phyloP scores from a whole-genome alignment of 2,888 invertebrate genomes.

The Plagodis pulveraria region DNA sequence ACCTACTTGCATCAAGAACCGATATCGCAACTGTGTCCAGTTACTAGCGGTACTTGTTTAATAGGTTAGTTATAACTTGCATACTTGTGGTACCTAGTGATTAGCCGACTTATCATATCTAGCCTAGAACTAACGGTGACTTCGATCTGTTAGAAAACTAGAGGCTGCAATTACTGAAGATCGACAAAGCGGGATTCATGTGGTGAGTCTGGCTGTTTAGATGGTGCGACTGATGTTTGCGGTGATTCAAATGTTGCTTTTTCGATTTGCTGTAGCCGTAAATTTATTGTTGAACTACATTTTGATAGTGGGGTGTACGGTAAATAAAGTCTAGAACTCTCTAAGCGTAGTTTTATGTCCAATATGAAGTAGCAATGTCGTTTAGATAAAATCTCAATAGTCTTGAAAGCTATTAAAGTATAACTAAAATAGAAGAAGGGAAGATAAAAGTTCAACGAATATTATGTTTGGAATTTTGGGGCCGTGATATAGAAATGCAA shows the following conservation, averaged over 20 bases:
- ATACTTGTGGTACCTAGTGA: slow-evolving; percentile 41
- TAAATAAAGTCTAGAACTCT: too few species aligned
- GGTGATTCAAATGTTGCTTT: neutral
- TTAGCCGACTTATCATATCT: slow-evolving; percentile 44
- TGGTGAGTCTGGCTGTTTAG: slow-evolving; percentile 37
- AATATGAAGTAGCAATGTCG: too few species aligned
- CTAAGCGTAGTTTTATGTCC: too few species aligned
- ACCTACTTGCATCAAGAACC: slow-evolving; percentile 8
- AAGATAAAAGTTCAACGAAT: too few species aligned
- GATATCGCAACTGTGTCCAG: neutral
- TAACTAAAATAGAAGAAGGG: too few species aligned
- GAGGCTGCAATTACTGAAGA: slow-evolving; percentile 54
- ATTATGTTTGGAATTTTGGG: too few species aligned
- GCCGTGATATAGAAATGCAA: too few species aligned
- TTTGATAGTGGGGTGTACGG: neutral
- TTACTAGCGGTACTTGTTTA: slow-evolving; percentile 14
- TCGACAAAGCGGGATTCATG: slow-evolving; percentile 51
- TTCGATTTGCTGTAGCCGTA: neutral
- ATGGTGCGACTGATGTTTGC: slow-evolving; percentile 31
- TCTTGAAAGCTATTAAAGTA: too few species aligned
- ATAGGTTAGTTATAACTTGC: slow-evolving; percentile 32
- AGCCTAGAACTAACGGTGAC: slow-evolving; percentile 60
- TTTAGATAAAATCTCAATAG: too few species aligned
- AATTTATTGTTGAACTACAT: neutral
- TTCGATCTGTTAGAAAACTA: slow-evolving; percentile 46